Evolutionary conservation across 2,797 vertebrate genomes (phyloP), one percentile per base, ranked within the genome.

Genomic region (Synaphobranchus kaupii): DNA sequence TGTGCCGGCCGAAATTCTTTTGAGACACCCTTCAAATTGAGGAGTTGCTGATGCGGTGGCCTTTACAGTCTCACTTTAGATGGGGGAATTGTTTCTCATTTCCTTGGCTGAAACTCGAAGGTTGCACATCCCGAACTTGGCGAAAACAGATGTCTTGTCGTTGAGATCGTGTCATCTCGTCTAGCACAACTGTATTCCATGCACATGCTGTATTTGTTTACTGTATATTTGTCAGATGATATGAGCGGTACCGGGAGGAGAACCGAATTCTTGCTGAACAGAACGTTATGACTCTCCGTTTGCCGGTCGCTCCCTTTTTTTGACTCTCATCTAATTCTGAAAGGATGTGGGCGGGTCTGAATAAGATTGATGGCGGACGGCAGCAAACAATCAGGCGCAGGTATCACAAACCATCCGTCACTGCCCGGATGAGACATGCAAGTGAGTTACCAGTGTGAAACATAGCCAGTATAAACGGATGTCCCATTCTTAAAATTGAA

Each of bases 401-500:
- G 88, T 83, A 92, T 81, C 86, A 34, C 47, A 89, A 89, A 90
- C 91, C 92, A 92, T 94, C 92, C 91, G 92, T 94, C 93, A 92
- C 87, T 85, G 89, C 86, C 83, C 81, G 92, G 92, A 92, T 90
- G 90, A 92, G 93, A 88, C 88, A 84, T 88, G 86, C 84, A 88
- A 86, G 90, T 89, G 90, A 90, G 90, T 89, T 88, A 66, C 86
- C 84, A 87, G 90, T 91, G 91, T 92, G 91, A 91, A 92, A 92
- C 91, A 92, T 85, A 90, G 89, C 89, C 91, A 89, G 89, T 91
- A 92, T 90, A 92, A 91, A 89, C 88, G 90, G 54, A 90, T 89
- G 89, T 92, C 92, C 91, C 76, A 90, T 88, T 80, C 90, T 88
- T 87, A 92, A 93, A 92, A 94, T 94, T 93, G 92, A 92, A 92